These are phyloP conservation scores for Eptesicus fuscus DNA, from an alignment of 2,113 vertebrate species.

Conservation along the genomic window DNA sequence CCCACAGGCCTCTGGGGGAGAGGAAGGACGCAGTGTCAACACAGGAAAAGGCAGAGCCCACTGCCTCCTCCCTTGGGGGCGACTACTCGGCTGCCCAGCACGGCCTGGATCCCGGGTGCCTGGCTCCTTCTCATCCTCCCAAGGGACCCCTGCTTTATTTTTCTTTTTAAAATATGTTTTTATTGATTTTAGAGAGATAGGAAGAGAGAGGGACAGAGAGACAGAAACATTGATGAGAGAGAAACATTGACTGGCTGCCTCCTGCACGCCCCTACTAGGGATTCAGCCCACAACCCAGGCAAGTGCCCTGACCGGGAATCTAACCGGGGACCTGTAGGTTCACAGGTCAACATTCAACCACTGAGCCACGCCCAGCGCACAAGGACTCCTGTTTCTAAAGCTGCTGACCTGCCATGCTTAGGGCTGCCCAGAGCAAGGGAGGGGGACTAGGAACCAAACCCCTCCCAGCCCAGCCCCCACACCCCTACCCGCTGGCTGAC, in stretches of 20 bases:
- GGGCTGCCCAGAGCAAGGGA: neutral
- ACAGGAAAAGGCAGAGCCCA: neutral
- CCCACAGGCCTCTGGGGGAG: conserved; percentile 87
- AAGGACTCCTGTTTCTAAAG: neutral
- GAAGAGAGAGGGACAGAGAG: too few relatives aligned
- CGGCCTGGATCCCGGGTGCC: neutral
- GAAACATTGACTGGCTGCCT: too few relatives aligned
- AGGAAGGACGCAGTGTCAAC: neutral
- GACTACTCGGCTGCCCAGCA: neutral
- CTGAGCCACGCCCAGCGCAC: too few relatives aligned
- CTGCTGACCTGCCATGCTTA: neutral
- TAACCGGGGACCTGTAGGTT: too few relatives aligned
- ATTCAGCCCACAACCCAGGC: too few relatives aligned
- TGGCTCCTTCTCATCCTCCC: neutral
- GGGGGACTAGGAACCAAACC: neutral
- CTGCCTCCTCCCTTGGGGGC: neutral
- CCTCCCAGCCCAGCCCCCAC: neutral
- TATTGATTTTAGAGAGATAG: too few relatives aligned
- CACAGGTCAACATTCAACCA: too few relatives aligned
- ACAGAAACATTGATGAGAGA: too few relatives aligned
- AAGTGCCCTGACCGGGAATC: too few relatives aligned
- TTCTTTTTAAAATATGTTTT: too few relatives aligned
- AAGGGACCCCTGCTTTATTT: too few relatives aligned
- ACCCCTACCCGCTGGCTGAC: conserved; percentile 88
- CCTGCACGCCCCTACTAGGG: too few relatives aligned